Conservation (phyloP, 1,140 invertebrate species). For the Goniozus legneri region DNA sequence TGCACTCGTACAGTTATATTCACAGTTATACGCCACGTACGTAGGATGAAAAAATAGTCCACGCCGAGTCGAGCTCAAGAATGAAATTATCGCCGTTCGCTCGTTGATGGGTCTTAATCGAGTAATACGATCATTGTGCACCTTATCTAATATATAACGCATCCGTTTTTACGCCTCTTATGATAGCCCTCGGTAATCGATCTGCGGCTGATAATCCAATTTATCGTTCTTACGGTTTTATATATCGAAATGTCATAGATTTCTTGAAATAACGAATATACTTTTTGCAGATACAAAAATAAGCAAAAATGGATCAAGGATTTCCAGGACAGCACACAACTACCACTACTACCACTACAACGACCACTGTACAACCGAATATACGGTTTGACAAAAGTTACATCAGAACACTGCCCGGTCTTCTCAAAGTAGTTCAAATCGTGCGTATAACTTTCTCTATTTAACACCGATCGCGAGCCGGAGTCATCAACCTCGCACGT, state of each 20-base stretch:
- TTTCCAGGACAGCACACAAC: conserved; percentile 67
- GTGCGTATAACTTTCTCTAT: conserved; percentile 61
- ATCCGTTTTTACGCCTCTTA: conserved; percentile 20
- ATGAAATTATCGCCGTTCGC: not conserved
- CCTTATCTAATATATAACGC: conserved; percentile 13
- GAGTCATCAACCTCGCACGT: conserved; percentile 5
- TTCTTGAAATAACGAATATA: not conserved
- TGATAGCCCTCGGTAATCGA: too few relatives aligned
- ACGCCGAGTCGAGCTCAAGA: too few relatives aligned
- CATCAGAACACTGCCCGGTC: conserved; percentile 67
- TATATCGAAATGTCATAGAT: not conserved
- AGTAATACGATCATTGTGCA: not conserved
- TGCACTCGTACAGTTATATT: too few relatives aligned
- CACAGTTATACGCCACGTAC: too few relatives aligned
- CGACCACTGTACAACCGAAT: conserved; percentile 65
- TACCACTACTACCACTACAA: conserved; percentile 66
- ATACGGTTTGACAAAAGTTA: conserved; percentile 73
- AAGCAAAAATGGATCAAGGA: conserved; percentile 56
- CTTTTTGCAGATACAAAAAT: conserved; percentile 1
- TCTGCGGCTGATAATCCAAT: conserved; percentile 17
- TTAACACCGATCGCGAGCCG: too few relatives aligned
- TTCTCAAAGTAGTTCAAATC: conserved; percentile 74
- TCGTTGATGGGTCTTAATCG: not conserved
- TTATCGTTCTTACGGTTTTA: conserved; percentile 5
- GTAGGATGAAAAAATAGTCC: too few relatives aligned